Evolutionary conservation across 2,888 invertebrate species (phyloP).

Genomic region (Operophtera brumata): DNA sequence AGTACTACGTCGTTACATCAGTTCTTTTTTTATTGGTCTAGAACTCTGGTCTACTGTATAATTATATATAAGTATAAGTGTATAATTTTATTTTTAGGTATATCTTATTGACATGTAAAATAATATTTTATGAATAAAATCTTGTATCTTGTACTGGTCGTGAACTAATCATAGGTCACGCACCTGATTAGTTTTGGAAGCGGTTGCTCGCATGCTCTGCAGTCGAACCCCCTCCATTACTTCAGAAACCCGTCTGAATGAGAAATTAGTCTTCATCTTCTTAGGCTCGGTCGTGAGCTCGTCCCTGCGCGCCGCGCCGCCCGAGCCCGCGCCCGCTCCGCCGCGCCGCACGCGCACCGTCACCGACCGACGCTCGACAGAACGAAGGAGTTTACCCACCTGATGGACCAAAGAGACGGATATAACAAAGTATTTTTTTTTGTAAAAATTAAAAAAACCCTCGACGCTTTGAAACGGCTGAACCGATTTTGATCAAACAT

Average conservation of each 20-base stretch:
- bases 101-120: too few relatives aligned
- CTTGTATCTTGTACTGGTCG: too few relatives aligned
- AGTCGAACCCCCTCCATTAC: slow-evolving; percentile 76
- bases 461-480: too few relatives aligned
- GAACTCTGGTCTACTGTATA: too few relatives aligned
- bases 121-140: too few relatives aligned
- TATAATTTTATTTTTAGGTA: too few relatives aligned
- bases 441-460: too few relatives aligned
- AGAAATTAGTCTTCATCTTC: slow-evolving; percentile 67
- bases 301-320: slow-evolving; percentile 39
- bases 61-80: too few relatives aligned
- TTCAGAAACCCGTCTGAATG: slow-evolving; percentile 74
- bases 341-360: slow-evolving; percentile 73
- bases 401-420: slow-evolving; percentile 40
- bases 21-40: too few relatives aligned
- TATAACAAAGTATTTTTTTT: neutral
- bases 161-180: neutral
- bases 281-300: slow-evolving; percentile 45
- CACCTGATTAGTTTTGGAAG: slow-evolving; percentile 58
- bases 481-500: too few relatives aligned
- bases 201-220: slow-evolving; percentile 67
- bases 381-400: slow-evolving; percentile 69
- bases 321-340: slow-evolving; percentile 37
- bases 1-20: too few relatives aligned
- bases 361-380: slow-evolving; percentile 69